Evolutionary conservation across 2,113 vertebrate genomes (phyloP).

Genomic region (Octodon degus): DNA sequence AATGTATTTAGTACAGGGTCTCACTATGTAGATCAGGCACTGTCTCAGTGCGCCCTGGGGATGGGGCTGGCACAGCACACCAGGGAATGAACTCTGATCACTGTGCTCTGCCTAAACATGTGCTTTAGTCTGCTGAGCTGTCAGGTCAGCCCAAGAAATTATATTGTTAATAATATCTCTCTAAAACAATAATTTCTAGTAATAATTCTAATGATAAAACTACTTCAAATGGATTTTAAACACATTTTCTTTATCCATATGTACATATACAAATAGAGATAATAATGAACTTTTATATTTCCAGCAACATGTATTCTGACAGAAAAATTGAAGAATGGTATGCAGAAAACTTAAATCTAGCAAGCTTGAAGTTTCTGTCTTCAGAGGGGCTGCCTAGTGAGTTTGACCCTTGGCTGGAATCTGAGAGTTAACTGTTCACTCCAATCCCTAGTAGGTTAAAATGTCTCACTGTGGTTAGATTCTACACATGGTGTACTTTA

Average conservation of each 20-base stretch:
- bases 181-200: conserved; percentile 21
- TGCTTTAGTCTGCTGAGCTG: no score
- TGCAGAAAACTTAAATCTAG: neutral
- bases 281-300: conserved; percentile 48
- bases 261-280: neutral
- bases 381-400: neutral
- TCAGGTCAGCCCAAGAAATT: neutral
- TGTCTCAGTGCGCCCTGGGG: no score
- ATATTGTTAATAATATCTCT: neutral
- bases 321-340: neutral
- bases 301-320: neutral
- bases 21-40: no score
- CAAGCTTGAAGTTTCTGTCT: neutral
- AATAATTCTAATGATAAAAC: neutral
- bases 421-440: conserved; percentile 42
- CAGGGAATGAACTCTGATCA: no score
- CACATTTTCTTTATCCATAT: neutral
- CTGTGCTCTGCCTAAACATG: no score
- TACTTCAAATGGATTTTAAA: neutral
- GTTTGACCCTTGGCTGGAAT: neutral
- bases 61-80: no score
- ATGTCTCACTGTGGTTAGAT: neutral
- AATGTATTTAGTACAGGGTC: no score
- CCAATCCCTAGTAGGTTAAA: neutral
- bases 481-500: neutral